Conservation (phyloP, 1,140 invertebrate species). For the Drosophila orosa region DNA sequence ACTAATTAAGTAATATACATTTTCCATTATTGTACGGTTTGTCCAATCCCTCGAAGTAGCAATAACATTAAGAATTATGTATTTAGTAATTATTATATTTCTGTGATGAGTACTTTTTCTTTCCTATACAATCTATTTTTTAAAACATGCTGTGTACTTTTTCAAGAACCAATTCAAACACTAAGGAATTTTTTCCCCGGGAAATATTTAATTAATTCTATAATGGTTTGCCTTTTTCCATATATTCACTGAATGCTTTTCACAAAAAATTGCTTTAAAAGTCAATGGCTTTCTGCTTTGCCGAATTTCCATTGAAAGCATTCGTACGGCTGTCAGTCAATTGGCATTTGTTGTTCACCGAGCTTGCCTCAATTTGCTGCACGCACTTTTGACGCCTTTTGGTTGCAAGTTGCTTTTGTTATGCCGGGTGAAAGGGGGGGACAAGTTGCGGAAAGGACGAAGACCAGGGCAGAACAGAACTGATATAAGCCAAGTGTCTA, state of each 20-base stretch:
- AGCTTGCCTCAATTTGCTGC: conserved; percentile 54
- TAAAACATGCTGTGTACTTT: too few relatives aligned
- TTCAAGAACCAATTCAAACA: too few relatives aligned
- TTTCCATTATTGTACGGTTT: too few relatives aligned
- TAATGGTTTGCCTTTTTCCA: too few relatives aligned
- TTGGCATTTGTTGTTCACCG: conserved; percentile 56
- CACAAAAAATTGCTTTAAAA: conserved; percentile 11
- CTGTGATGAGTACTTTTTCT: too few relatives aligned
- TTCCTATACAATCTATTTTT: too few relatives aligned
- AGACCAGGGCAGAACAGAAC: conserved; percentile 16
- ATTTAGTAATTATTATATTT: too few relatives aligned
- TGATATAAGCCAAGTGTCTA: conserved; percentile 74
- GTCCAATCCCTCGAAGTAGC: too few relatives aligned
- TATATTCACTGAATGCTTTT: neutral
- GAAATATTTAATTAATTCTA: neutral
- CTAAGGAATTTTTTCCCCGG: too few relatives aligned
- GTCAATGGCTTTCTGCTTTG: conserved; percentile 8
- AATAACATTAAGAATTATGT: too few relatives aligned
- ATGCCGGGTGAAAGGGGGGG: neutral
- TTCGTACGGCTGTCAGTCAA: conserved; percentile 50
- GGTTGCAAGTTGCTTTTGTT: conserved; percentile 27
- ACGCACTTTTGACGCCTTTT: conserved; percentile 55
- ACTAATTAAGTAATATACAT: too few relatives aligned
- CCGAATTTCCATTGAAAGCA: conserved; percentile 28
- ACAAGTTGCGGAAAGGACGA: conserved; percentile 1